Base-by-base conservation (phyloP, 2,888 invertebrate species). In the Chorisops tibialis region DNA sequence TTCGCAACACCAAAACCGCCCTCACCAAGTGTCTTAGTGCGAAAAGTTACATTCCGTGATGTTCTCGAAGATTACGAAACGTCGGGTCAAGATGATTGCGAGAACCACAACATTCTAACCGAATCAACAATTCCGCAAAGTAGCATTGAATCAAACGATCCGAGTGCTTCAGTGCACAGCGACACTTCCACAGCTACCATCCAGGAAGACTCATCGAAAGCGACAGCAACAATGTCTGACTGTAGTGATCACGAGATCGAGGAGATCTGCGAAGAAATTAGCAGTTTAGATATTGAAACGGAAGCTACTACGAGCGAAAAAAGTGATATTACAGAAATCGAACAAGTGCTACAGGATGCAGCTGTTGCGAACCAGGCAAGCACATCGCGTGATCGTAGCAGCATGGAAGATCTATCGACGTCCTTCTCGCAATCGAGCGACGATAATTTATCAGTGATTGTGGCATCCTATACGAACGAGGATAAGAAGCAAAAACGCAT, bases 31-130 rank as follows among this genome's bases (percentile, higher is more conserved):
- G 39, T 49, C 3, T 7, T 52, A 22, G 51, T 69, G 39, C 69
- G 73, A 7, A 81, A 76, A 72, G 81, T 82, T 0, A 79, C 79
- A 62, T 82, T 82, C 69, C 78, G 78, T 39, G 73, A 78, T 22
- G 77, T 79, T 68, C 69, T 82, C 59, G 79, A 81, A 52, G 79
- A 80, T 48, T 82, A 79, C 65, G 82, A 81, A 67, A 81, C 82
- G 0, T 75, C 77, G 63, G 48, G 41, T 6, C 66, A 45, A 7
- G 19, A 50, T 21, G 24, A 38, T 18, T 5, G n/a, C 6, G 16
- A 35, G 18, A 22, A n/a, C 6, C n/a, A n/a, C n/a, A 38, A 19
- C 12, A 19, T 21, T 30, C 11, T 54, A 47, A 30, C n/a, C 5
- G 43, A 52, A 38, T 12, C 38, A 24, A 30, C 30, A 30, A 45